Evolutionary conservation across 2,113 vertebrate genomes (phyloP).

Genomic region (Phylloscopus trochilus): DNA sequence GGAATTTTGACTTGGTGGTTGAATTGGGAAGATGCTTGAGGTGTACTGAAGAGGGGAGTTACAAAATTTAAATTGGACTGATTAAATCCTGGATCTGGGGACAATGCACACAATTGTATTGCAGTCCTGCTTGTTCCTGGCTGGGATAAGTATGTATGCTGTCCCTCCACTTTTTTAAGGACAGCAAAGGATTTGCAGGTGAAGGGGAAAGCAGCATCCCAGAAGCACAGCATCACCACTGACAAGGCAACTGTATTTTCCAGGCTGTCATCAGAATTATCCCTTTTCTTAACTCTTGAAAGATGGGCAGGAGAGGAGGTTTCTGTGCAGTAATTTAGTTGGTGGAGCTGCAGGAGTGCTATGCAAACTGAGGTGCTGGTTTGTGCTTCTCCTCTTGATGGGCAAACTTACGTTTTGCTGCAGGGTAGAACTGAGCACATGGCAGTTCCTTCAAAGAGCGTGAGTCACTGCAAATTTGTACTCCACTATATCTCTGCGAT

Average conservation of each 20-base stretch:
- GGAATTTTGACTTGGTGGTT: background rate
- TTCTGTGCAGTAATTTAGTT: background rate
- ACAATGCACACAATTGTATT: accelerated
- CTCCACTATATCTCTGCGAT: background rate
- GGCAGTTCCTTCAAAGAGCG: background rate
- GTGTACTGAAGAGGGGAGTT: background rate
- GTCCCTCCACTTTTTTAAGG: background rate
- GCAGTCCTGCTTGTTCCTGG: background rate
- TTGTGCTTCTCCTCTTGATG: background rate
- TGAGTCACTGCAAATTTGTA: conserved; percentile 45
- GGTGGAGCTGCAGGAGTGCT: background rate
- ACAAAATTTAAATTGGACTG: background rate
- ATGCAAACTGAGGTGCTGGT: background rate
- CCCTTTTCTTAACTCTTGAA: background rate
- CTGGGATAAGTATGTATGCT: background rate
- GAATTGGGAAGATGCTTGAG: background rate
- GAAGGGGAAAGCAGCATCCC: background rate
- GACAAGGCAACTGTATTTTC: background rate
- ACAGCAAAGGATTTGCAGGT: background rate
- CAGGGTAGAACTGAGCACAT: background rate
- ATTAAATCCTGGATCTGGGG: background rate
- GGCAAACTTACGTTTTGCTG: background rate
- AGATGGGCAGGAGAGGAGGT: background rate
- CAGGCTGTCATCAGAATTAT: background rate
- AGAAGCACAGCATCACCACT: background rate